phyloP scores from a whole-genome alignment of 2,113 vertebrate species.

The Potamarius usumacintae region DNA sequence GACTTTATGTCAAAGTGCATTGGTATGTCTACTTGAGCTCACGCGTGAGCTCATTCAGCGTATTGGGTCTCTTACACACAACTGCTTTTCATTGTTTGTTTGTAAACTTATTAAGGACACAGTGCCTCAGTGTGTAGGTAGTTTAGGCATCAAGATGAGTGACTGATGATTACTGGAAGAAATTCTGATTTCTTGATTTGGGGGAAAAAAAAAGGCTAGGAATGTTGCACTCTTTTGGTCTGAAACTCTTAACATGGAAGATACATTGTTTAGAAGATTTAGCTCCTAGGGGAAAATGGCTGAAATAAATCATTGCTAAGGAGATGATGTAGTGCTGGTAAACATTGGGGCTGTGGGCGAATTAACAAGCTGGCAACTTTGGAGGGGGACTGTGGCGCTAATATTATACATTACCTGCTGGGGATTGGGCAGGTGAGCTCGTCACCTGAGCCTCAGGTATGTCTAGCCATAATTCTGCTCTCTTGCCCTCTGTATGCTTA shows the following conservation, averaged over 20 bases:
- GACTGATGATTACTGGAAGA: constrained; percentile 58
- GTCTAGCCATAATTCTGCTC: constrained; percentile 79
- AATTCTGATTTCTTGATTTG: constrained; percentile 53
- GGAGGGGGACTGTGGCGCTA: constrained; percentile 54
- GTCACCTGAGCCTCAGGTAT: constrained; percentile 83
- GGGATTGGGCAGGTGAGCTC: constrained; percentile 82
- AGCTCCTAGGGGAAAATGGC: constrained; percentile 36
- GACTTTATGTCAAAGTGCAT: constrained; percentile 67
- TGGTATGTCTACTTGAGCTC: constrained; percentile 57
- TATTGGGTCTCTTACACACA: neutral
- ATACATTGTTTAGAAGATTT: constrained; percentile 13
- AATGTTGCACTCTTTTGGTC: constrained; percentile 28
- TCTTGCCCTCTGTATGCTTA: constrained; percentile 77
- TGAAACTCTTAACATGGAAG: constrained; percentile 31
- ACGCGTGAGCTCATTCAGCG: constrained; percentile 45
- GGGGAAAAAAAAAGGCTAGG: constrained; percentile 46
- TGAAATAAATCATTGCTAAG: neutral
- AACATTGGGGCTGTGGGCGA: constrained; percentile 44
- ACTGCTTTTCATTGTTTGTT: constrained; percentile 35
- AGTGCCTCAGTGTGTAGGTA: constrained; percentile 58
- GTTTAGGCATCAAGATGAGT: constrained; percentile 56
- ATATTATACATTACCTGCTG: constrained; percentile 98
- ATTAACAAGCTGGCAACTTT: constrained; percentile 51
- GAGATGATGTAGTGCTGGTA: constrained; percentile 56
- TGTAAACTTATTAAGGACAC: constrained; percentile 53